Conservation (phyloP, 2,797 vertebrate species). For the Eremophila alpestris region DNA sequence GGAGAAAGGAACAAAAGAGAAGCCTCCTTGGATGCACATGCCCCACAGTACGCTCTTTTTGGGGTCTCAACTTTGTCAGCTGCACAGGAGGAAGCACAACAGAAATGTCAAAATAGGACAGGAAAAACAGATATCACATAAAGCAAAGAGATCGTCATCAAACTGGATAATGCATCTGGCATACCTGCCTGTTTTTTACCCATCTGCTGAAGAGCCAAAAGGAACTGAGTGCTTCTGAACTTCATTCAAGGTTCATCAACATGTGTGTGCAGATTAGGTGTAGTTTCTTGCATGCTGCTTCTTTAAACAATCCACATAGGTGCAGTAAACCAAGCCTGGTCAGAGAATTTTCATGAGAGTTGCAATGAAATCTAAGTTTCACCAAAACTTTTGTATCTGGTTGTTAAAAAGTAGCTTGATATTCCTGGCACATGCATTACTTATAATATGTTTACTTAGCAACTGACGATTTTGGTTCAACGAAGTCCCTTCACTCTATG, state of each 20-base stretch:
- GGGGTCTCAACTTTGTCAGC: neutral
- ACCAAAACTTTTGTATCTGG: neutral
- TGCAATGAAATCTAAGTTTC: neutral
- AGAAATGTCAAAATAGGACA: neutral
- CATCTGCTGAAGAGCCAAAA: neutral
- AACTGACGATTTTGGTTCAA: neutral
- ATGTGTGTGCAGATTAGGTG: fast-evolving
- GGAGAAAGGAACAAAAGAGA: neutral
- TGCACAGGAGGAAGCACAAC: neutral
- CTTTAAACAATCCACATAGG: neutral
- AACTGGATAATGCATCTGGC: neutral
- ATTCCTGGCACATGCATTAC: neutral
- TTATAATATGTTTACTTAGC: neutral
- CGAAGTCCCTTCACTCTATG: neutral
- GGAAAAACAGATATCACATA: neutral
- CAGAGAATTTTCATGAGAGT: neutral
- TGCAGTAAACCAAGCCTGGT: neutral
- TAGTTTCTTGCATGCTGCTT: neutral
- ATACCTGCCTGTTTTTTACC: neutral
- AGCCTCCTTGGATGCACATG: neutral
- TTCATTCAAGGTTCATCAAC: neutral
- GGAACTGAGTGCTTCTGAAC: neutral
- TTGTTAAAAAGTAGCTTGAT: neutral
- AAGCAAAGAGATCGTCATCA: neutral
- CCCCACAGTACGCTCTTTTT: fast-evolving